Evolutionary conservation across 2,888 invertebrate species (phyloP), one percentile per base, ranked within the genome.

Genomic region (Acanthosepion esculentum): DNA sequence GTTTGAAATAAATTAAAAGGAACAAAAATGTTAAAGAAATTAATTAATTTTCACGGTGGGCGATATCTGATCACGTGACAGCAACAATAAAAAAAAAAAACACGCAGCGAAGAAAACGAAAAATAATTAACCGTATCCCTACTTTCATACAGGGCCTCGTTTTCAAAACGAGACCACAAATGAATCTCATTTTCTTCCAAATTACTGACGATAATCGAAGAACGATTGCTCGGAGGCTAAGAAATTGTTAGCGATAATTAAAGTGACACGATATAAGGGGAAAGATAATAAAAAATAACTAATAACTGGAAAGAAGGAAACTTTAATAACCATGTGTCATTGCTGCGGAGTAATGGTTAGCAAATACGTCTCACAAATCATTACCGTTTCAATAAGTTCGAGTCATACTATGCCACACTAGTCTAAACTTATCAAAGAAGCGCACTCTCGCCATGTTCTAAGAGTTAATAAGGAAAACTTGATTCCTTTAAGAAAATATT

Each of bases 151-250:
- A n/a, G 78, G 33, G n/a, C n/a, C 78, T 78, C 78, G n/a, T 78
- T 78, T n/a, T 78, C n/a, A 78, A 78, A 78, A 78, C 78, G 78
- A 78, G 78, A n/a, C 78, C 33, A 33, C 78, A 78, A 78, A n/a
- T 78, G n/a, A 78, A 78, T 78, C 78, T n/a, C 78, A 78, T 78
- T 78, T 78, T 78, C 78, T n/a, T n/a, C n/a, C n/a, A 78, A 78
- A 78, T 78, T n/a, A n/a, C 78, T 3, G 78, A 78, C n/a, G n/a
- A n/a, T n/a, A 78, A 78, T 78, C 78, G 78, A 78, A 15, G n/a
- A 78, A 12, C 10, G n/a, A n/a, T 33, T 78, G 78, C 12, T 78
- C 33, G n/a, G 78, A 78, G 78, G n/a, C 29, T 12, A 78, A 10
- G 29, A n/a, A n/a, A n/a, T 7, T 2, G 29, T 78, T 78, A 7